Conservation (phyloP, 1,140 invertebrate species). For the Callitettix versicolor region DNA sequence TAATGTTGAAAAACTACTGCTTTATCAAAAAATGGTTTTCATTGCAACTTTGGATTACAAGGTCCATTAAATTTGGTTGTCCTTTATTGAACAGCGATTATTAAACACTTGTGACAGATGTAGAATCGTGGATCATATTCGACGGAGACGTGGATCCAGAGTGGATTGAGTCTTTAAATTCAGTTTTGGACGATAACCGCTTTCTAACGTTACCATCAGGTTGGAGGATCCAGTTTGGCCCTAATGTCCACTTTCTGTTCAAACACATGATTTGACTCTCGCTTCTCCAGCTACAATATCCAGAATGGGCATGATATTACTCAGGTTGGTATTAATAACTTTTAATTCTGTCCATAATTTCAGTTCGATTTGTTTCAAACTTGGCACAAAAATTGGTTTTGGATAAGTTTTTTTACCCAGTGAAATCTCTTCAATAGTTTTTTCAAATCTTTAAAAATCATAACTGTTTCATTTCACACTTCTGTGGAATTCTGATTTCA, state of each 20-base stretch:
- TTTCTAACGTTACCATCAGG: slow-evolving; percentile 91
- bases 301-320: slow-evolving; percentile 88
- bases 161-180: slow-evolving; percentile 97
- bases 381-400: too few relatives aligned
- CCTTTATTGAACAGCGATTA: too few relatives aligned
- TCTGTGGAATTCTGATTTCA: too few relatives aligned
- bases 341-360: too few relatives aligned
- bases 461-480: not conserved
- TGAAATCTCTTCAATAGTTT: not conserved
- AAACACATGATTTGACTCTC: slow-evolving; percentile 84
- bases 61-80: too few relatives aligned
- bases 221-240: slow-evolving; percentile 89
- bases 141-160: slow-evolving; percentile 98
- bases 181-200: slow-evolving; percentile 89
- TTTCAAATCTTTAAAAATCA: too few relatives aligned
- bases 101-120: too few relatives aligned
- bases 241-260: slow-evolving; percentile 90
- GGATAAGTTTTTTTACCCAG: not conserved
- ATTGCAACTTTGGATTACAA: too few relatives aligned
- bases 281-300: slow-evolving; percentile 97
- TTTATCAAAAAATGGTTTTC: too few relatives aligned
- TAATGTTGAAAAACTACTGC: too few relatives aligned
- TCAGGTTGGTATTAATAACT: too few relatives aligned
- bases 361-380: too few relatives aligned
- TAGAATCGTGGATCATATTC: slow-evolving; percentile 81